Conservation (phyloP, 1,140 invertebrate species). For the Lerema accius region DNA sequence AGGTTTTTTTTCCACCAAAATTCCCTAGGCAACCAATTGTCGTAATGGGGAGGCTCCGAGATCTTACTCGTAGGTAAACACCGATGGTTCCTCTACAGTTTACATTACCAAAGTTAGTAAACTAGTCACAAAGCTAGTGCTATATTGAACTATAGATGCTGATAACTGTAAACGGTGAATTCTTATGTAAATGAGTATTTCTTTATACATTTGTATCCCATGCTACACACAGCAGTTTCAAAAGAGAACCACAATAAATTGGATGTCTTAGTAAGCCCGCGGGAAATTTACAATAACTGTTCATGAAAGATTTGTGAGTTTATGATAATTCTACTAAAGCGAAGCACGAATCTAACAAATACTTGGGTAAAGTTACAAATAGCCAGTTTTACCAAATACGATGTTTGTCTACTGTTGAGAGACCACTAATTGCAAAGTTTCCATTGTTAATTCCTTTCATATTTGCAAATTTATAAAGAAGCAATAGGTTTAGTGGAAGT, state of each 20-base stretch:
- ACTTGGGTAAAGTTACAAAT: conserved; percentile 22
- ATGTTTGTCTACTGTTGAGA: not conserved
- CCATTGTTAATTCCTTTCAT: not conserved
- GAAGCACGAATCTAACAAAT: conserved; percentile 20
- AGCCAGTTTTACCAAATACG: conserved; percentile 14
- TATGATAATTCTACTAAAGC: conserved; percentile 23
- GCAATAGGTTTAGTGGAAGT: conserved; percentile 1
- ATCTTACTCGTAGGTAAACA: no score
- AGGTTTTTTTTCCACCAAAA: no score
- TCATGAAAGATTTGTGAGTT: conserved; percentile 29
- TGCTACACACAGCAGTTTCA: not conserved
- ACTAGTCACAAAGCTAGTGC: no score
- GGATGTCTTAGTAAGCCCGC: conserved; percentile 23
- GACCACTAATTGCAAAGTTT: not conserved
- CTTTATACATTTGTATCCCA: conserved; percentile 4
- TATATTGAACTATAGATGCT: not conserved
- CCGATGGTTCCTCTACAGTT: no score
- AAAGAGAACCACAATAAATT: conserved; percentile 30
- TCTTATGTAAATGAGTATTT: conserved; percentile 11
- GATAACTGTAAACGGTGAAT: conserved; percentile 34
- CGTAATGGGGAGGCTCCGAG: no score
- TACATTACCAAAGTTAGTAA: no score
- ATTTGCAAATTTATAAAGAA: not conserved
- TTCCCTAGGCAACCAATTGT: no score
- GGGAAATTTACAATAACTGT: conserved; percentile 29